Conservation (phyloP, 2,113 vertebrate genomes). For the Etia nguti region DNA sequence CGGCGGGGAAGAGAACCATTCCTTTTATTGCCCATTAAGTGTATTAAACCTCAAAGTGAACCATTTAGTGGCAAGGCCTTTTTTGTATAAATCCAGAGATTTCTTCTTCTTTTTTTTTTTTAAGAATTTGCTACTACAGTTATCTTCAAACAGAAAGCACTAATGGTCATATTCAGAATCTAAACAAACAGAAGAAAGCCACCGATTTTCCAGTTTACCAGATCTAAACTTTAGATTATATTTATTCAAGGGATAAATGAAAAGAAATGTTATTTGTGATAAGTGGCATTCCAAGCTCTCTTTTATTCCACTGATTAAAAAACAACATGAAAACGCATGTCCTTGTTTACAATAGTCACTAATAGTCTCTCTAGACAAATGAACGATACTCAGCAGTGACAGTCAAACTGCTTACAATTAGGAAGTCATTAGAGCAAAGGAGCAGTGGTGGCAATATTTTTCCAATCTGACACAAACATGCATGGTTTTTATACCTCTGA, state of each 20-base stretch:
- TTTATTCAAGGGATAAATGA: background rate
- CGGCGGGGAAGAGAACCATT: conserved; percentile 16
- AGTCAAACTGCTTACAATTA: background rate
- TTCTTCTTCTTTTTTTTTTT: background rate
- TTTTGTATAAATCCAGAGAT: background rate
- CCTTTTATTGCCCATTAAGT: conserved; percentile 54
- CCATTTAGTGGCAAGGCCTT: conserved; percentile 9
- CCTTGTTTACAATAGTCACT: conserved; percentile 21
- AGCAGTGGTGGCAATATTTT: background rate
- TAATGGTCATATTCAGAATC: background rate
- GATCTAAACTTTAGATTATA: background rate
- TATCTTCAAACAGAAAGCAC: conserved; percentile 31
- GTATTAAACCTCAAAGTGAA: conserved; percentile 45
- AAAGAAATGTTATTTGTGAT: background rate
- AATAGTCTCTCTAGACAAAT: background rate
- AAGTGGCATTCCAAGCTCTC: background rate
- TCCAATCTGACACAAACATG: background rate
- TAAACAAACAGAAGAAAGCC: background rate
- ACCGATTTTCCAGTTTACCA: background rate
- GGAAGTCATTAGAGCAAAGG: background rate
- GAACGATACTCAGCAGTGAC: background rate
- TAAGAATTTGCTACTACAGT: background rate
- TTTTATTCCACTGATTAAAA: background rate
- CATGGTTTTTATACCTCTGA: background rate
- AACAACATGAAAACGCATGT: background rate